phyloP scores from a whole-genome alignment of 2,797 vertebrate species.

The Sebastes kiyomatsui region DNA sequence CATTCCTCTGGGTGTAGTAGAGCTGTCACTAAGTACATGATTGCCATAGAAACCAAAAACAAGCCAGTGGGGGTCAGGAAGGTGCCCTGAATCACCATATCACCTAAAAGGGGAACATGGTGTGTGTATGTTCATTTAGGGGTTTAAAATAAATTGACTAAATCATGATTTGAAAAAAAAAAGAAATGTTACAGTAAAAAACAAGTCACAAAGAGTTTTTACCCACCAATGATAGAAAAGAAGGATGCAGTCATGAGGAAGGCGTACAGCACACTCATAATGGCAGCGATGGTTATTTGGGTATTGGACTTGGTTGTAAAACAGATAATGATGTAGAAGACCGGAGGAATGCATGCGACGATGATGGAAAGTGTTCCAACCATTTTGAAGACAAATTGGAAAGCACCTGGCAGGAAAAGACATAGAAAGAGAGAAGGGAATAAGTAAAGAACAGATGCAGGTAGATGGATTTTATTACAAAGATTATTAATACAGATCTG shows the following conservation, averaged over 20 bases:
- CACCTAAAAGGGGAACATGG: conserved; percentile 67
- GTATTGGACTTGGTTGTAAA: conserved; percentile 78
- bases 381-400: conserved; percentile 81
- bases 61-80: conserved; percentile 86
- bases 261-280: conserved; percentile 84
- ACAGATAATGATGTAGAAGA: conserved; percentile 82
- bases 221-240: conserved; percentile 84
- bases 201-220: neutral
- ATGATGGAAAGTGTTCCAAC: conserved; percentile 74
- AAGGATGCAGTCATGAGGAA: conserved; percentile 87
- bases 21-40: conserved; percentile 83
- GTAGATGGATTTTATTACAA: neutral
- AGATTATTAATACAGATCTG: neutral
- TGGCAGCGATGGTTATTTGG: conserved; percentile 82
- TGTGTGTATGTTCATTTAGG: neutral
- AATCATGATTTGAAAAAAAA: neutral
- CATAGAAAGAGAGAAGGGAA: neutral
- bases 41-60: conserved; percentile 83
- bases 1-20: conserved; percentile 84
- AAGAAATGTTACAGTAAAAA: neutral
- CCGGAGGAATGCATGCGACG: conserved; percentile 77
- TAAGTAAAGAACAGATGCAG: neutral
- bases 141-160: neutral
- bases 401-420: conserved; percentile 74
- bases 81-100: conserved; percentile 82